These are phyloP conservation scores for Diplodus sargus DNA, from an alignment of 2,797 vertebrate genomes.

Conservation along the genomic window DNA sequence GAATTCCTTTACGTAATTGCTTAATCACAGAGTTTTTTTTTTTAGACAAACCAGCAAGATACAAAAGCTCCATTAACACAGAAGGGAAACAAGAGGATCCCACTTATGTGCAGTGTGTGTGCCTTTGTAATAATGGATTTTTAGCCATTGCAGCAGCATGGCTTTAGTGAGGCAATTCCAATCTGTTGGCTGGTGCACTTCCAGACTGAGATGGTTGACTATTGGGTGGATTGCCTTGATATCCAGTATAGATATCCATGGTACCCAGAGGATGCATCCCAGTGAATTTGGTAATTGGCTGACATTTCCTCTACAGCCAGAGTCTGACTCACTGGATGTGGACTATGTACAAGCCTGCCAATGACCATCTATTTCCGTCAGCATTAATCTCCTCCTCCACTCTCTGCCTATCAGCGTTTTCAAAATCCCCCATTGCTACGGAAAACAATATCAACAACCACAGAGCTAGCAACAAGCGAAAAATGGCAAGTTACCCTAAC, in stretches of 20 bases:
- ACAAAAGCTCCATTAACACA: not conserved
- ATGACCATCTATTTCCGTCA: too few species aligned
- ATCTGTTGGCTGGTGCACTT: not conserved
- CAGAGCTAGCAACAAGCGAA: too few species aligned
- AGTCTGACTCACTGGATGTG: too few species aligned
- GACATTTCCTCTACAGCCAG: not conserved
- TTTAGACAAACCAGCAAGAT: not conserved
- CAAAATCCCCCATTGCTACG: too few species aligned
- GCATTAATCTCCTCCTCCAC: too few species aligned
- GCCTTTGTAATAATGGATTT: not conserved
- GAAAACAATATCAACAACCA: too few species aligned
- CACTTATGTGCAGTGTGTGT: not conserved
- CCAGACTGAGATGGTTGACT: not conserved
- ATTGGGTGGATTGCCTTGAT: not conserved
- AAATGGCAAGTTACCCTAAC: too few species aligned
- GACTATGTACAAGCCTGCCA: too few species aligned
- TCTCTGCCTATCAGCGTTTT: too few species aligned
- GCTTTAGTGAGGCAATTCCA: not conserved
- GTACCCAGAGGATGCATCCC: not conserved
- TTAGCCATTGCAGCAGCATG: not conserved
- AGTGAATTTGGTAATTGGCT: not conserved
- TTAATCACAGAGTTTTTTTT: constrained; percentile 7
- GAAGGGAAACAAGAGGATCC: not conserved
- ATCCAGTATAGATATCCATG: not conserved
- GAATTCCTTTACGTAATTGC: not conserved